Conservation (phyloP, 2,888 invertebrate species). For the Laothoe populi region DNA sequence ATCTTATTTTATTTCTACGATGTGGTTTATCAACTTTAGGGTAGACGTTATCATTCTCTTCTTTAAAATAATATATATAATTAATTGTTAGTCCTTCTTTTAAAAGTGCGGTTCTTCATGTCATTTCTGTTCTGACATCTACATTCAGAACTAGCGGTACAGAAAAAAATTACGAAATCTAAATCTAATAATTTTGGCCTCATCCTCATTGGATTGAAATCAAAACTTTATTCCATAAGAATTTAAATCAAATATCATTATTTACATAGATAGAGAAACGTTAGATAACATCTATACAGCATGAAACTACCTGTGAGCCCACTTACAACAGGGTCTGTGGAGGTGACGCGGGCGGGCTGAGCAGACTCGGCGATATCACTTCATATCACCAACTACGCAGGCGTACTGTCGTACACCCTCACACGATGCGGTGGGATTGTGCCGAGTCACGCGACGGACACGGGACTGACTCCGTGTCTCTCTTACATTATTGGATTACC, state of each 20-base stretch:
- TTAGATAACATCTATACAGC: conserved; percentile 9
- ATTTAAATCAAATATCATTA: background rate
- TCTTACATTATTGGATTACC: background rate
- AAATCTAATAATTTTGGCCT: too few relatives aligned
- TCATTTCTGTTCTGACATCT: too few relatives aligned
- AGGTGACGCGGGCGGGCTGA: conserved; percentile 42
- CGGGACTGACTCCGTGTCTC: background rate
- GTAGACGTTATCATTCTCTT: too few relatives aligned
- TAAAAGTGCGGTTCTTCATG: too few relatives aligned
- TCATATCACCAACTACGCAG: conserved; percentile 47
- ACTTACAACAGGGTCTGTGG: conserved; percentile 31
- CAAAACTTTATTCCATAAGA: background rate
- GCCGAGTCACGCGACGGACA: conserved; percentile 57
- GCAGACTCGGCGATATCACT: conserved; percentile 71
- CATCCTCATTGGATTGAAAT: background rate
- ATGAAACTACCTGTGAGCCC: background rate
- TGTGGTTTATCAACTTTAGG: too few relatives aligned
- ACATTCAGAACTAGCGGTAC: too few relatives aligned
- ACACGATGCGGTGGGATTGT: conserved; percentile 51
- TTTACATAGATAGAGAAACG: background rate
- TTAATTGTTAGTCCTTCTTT: too few relatives aligned
- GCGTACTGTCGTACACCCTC: conserved; percentile 38
- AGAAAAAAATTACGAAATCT: too few relatives aligned
- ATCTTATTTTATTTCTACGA: too few relatives aligned
- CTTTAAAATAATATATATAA: too few relatives aligned